Percentiles rank a stretch among this genome's conserved stretches.
Evolutionary conservation across 1,140 invertebrate species (phyloP).

Genomic region (Rhopalosiphum padi): DNA sequence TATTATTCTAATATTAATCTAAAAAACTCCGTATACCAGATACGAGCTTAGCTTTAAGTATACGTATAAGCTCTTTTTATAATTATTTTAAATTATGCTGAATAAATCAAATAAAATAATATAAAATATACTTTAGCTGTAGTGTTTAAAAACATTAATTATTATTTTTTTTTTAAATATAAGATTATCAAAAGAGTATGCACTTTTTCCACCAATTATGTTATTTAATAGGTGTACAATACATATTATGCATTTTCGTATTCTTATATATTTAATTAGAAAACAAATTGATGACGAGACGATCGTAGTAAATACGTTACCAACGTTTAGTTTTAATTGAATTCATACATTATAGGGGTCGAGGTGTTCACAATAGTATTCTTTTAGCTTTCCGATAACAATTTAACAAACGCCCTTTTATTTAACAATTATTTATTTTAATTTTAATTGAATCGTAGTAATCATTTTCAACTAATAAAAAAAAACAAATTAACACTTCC

Average conservation of each 20-base stretch:
- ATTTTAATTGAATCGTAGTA: background rate
- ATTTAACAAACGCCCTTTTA: background rate
- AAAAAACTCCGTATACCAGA: too few species aligned
- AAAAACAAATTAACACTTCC: background rate
- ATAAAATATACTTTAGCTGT: too few species aligned
- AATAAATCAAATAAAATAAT: too few species aligned
- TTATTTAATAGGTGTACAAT: background rate
- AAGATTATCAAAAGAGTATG: background rate
- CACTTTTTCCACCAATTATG: background rate
- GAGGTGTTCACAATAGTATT: background rate
- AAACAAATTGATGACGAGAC: background rate
- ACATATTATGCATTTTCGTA: background rate
- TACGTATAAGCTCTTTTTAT: too few species aligned
- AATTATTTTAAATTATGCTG: too few species aligned
- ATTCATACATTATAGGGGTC: background rate
- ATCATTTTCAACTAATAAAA: background rate
- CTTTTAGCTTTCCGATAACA: background rate
- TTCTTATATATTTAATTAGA: background rate
- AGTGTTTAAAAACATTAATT: background rate
- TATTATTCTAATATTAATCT: too few species aligned
- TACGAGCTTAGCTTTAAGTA: too few species aligned
- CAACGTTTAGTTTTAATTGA: background rate
- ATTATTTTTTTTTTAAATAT: background rate
- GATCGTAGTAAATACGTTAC: background rate
- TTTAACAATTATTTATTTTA: constrained; percentile 6